Evolutionary conservation across 2,797 vertebrate species (phyloP).

Genomic region (Sus cebifrons): DNA sequence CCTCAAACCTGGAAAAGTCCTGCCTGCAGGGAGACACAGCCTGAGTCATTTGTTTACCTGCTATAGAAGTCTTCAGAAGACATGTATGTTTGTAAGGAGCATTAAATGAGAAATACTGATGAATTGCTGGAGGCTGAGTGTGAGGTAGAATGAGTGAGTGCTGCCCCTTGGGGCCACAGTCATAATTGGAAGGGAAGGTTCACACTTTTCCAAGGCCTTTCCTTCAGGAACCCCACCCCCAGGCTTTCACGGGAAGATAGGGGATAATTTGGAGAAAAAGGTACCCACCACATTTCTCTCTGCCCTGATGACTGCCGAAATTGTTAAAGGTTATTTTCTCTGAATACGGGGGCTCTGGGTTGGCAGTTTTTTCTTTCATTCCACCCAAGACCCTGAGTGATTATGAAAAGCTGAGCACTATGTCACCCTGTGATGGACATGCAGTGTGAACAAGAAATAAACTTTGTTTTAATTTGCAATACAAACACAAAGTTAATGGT

Average conservation of each 20-base stretch:
- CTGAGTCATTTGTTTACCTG: slow-evolving; percentile 14
- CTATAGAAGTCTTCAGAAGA: background rate
- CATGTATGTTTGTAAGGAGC: background rate
- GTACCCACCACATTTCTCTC: background rate
- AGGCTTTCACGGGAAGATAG: background rate
- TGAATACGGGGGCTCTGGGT: background rate
- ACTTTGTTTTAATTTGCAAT: background rate
- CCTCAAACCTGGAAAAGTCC: background rate
- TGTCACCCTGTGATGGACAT: background rate
- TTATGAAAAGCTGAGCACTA: background rate
- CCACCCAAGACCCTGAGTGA: background rate
- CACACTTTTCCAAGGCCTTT: slow-evolving; percentile 4
- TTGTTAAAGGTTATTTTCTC: background rate
- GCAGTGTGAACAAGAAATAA: background rate
- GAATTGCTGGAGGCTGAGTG: background rate
- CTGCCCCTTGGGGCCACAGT: background rate
- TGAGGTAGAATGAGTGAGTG: background rate
- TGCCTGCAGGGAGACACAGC: background rate
- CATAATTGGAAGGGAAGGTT: background rate
- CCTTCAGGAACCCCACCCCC: background rate
- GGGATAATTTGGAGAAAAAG: background rate
- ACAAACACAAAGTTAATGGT: background rate
- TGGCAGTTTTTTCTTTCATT: background rate
- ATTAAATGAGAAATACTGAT: slow-evolving; percentile 24
- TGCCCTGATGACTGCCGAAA: background rate